Evolutionary conservation across 2,113 vertebrate species (phyloP).

Genomic region (Gasterosteus nipponicus): DNA sequence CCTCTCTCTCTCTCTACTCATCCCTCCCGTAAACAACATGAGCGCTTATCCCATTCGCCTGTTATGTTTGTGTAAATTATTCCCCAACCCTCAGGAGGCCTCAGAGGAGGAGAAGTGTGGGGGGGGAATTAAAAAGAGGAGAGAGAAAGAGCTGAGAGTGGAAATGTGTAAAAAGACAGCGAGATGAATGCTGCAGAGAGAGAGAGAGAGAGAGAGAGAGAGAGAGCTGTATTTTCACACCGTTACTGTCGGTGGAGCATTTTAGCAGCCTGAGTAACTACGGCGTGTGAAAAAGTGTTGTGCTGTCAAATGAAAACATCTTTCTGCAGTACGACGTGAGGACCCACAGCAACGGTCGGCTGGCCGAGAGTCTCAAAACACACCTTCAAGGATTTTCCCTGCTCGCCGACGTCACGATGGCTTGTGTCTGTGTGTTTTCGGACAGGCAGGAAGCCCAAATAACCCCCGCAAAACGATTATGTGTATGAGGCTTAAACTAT

Average conservation of each 20-base stretch:
- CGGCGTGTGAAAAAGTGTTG: slow-evolving; percentile 9
- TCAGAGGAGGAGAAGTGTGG: slow-evolving; percentile 24
- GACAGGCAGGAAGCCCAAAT: not conserved
- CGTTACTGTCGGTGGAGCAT: slow-evolving; percentile 50
- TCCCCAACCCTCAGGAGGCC: slow-evolving; percentile 59
- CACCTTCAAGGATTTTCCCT: slow-evolving; percentile 17
- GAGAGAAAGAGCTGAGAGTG: slow-evolving; percentile 46
- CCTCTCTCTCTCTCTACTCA: not conserved
- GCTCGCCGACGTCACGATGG: not conserved
- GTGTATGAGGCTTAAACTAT: slow-evolving; percentile 39
- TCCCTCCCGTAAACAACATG: slow-evolving; percentile 59
- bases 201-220: slow-evolving; percentile 33
- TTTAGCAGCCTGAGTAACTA: slow-evolving; percentile 62
- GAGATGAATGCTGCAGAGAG: slow-evolving; percentile 32
- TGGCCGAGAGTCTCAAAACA: slow-evolving; percentile 50
- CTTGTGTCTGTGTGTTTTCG: slow-evolving; percentile 9
- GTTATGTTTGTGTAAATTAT: slow-evolving; percentile 74
- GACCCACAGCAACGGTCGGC: slow-evolving; percentile 21
- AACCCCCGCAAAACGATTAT: slow-evolving; percentile 31
- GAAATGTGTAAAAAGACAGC: slow-evolving; percentile 39
- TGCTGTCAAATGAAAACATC: slow-evolving; percentile 37
- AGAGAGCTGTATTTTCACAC: slow-evolving; percentile 55
- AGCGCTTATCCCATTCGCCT: slow-evolving; percentile 43
- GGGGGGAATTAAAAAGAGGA: slow-evolving; percentile 38
- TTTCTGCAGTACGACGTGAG: slow-evolving; percentile 24